phyloP scores from a whole-genome alignment of 2,113 vertebrate genomes.

The Syrrhaptes paradoxus region DNA sequence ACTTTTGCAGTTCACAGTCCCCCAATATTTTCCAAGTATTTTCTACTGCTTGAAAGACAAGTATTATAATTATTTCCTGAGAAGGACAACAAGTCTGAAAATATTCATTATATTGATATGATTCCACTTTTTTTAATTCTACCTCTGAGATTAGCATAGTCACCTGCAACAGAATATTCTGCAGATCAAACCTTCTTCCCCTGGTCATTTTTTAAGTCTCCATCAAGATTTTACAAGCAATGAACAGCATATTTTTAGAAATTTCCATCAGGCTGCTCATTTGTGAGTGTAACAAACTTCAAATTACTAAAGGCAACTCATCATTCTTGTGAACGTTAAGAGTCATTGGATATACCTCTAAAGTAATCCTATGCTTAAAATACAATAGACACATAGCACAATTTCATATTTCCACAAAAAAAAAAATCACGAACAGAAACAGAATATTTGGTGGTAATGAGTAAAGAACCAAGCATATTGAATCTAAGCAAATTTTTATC shows the following conservation, averaged over 20 bases:
- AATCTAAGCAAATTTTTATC: not conserved
- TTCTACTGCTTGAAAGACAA: not conserved
- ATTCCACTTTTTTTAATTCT: not conserved
- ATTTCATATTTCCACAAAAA: not conserved
- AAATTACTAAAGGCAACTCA: not conserved
- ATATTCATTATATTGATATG: not conserved
- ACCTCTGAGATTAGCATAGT: not conserved
- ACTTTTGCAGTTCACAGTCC: not conserved
- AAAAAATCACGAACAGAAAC: not conserved
- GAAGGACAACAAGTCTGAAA: not conserved
- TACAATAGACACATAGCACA: not conserved
- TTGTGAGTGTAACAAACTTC: not conserved
- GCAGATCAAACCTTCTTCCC: not conserved
- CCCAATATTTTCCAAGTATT: not conserved
- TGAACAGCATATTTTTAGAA: not conserved
- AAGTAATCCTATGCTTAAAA: not conserved
- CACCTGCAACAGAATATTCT: not conserved
- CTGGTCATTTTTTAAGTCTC: not conserved
- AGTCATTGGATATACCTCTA: not conserved
- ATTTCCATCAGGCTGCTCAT: not conserved
- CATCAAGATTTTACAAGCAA: not conserved
- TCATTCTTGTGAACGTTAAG: not conserved
- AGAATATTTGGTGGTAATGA: not conserved
- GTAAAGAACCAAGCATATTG: not conserved
- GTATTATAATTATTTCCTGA: not conserved